phyloP scores from a whole-genome alignment of 2,888 invertebrate species.

The Drosophila subsilvestris region DNA sequence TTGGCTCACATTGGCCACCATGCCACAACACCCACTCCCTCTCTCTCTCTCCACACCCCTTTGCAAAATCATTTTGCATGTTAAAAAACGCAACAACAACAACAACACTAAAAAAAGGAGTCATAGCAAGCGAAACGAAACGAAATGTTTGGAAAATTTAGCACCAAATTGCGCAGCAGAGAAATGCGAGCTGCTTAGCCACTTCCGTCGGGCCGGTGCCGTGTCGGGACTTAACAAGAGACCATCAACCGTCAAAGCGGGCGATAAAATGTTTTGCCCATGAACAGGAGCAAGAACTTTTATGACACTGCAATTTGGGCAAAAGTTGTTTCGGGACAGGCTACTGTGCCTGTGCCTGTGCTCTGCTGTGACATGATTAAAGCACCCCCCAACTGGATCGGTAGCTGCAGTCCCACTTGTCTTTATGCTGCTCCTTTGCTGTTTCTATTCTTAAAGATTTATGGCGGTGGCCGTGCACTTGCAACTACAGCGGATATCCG shows the following conservation, averaged over 20 bases:
- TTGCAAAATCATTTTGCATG: constrained; percentile 71
- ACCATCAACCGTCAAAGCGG: constrained; percentile 36
- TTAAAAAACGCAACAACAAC: constrained; percentile 52
- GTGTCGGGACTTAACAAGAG: constrained; percentile 33
- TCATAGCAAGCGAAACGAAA: constrained; percentile 7
- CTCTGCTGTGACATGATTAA: constrained; percentile 40
- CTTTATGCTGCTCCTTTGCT: constrained; percentile 29
- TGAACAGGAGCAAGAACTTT: constrained; percentile 36
- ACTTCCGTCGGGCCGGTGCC: constrained; percentile 46
- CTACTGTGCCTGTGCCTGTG: constrained; percentile 20
- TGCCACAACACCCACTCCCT: not conserved
- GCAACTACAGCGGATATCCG: constrained; percentile 76
- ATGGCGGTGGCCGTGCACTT: constrained; percentile 63
- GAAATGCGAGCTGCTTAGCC: constrained; percentile 59
- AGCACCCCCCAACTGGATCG: constrained; percentile 12
- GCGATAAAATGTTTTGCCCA: constrained; percentile 46
- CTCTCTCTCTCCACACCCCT: not conserved
- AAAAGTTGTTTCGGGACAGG: constrained; percentile 34
- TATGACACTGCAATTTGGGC: constrained; percentile 60
- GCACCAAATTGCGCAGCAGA: constrained; percentile 45
- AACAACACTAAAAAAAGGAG: no score
- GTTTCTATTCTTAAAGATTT: constrained; percentile 55
- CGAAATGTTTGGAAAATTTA: constrained; percentile 38
- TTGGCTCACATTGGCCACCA: constrained; percentile 57
- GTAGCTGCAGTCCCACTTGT: constrained; percentile 22